Conservation (phyloP, 2,113 vertebrate species). For the Meles meles region DNA sequence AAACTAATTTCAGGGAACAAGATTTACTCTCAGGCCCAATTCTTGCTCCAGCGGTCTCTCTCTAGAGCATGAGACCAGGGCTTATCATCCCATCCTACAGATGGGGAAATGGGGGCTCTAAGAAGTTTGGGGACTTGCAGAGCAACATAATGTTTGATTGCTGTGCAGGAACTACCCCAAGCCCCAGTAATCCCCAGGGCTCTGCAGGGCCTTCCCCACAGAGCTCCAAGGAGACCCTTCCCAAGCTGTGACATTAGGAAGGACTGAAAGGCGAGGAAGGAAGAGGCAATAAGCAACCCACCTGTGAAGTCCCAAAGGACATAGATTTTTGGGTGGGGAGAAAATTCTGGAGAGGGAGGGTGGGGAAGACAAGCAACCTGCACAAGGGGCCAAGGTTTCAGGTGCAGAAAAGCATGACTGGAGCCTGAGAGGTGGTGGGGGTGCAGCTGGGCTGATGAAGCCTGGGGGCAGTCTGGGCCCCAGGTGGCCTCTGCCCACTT, state of each 20-base stretch:
- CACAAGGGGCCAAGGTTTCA: background rate
- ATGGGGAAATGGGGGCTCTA: constrained; percentile 6
- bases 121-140: background rate
- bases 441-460: background rate
- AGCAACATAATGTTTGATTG: background rate
- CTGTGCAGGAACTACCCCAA: background rate
- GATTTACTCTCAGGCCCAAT: background rate
- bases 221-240: background rate
- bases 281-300: background rate
- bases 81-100: background rate
- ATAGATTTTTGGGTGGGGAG: background rate
- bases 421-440: background rate
- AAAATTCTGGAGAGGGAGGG: background rate
- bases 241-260: background rate
- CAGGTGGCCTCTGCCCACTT: background rate
- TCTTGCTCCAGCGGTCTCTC: background rate
- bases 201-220: background rate
- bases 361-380: background rate
- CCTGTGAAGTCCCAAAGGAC: constrained; percentile 12
- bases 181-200: background rate
- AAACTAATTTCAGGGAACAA: background rate
- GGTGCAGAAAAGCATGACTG: background rate
- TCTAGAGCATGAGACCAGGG: background rate
- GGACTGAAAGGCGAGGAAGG: background rate
- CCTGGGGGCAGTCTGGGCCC: background rate